phyloP scores from a whole-genome alignment of 1,140 invertebrate genomes.

The Musca domestica region DNA sequence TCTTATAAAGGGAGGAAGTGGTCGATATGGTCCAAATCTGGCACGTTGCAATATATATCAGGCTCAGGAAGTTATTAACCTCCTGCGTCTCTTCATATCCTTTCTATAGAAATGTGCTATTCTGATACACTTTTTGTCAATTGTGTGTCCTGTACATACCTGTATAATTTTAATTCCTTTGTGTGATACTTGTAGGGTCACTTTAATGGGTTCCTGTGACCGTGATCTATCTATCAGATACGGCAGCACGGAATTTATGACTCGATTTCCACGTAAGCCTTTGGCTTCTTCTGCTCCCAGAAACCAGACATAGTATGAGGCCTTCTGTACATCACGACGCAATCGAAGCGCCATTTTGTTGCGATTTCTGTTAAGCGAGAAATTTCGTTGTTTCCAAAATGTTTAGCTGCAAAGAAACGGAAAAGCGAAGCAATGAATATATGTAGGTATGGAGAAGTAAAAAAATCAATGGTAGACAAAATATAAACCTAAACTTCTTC shows the following conservation, averaged over 20 bases:
- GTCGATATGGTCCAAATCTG: no score
- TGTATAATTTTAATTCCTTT: conserved; percentile 95
- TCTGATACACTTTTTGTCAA: no score
- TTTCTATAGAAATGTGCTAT: no score
- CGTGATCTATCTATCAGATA: conserved; percentile 80
- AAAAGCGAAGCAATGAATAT: neutral
- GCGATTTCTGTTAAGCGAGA: neutral
- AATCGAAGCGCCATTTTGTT: conserved; percentile 64
- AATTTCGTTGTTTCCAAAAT: neutral
- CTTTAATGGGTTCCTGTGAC: conserved; percentile 87
- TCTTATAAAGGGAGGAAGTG: no score
- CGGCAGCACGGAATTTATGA: conserved; percentile 78
- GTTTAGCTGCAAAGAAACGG: neutral
- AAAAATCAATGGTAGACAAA: no score
- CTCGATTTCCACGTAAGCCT: conserved; percentile 78
- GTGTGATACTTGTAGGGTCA: conserved; percentile 81
- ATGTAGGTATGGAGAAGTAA: neutral
- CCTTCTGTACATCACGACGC: conserved; percentile 87
- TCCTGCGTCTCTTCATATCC: no score
- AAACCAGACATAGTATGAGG: conserved; percentile 98
- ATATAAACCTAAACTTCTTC: no score
- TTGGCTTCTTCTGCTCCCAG: conserved; percentile 92
- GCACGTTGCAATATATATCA: no score
- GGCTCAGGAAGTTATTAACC: no score
- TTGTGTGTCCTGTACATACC: conserved; percentile 38